Base-by-base conservation (phyloP, 2,113 vertebrate genomes). In the Penelope pileata region DNA sequence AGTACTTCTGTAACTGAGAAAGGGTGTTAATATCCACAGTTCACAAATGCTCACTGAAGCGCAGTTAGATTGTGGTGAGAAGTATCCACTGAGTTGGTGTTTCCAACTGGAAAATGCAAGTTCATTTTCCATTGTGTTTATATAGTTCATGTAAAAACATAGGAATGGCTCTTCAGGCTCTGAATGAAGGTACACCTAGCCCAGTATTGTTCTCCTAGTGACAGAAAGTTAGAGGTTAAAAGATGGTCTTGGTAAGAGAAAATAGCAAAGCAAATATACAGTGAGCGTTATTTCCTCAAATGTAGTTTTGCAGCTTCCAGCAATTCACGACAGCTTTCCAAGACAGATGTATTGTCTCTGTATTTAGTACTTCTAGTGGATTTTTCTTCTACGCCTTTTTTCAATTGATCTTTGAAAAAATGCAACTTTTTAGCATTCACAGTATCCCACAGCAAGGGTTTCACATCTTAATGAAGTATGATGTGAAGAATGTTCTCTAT, bases 401-500 rank as follows among this genome's bases (percentile, higher is more conserved):
- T 90, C 78, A 66, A 7, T 34, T 86, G n/a, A 30, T 76, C 67
- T 94, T 93, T 80, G 75, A 93, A 96, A 59, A 68, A 80, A 30
- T 70, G 83, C 45, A 67, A 50, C 77, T 80, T 90, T 94, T 91
- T 69, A 80, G 63, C 50, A 47, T 94, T 90, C 42, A 12, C 80
- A 67, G 50, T 59, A 58, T 95, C 40, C 93, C 72, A 58, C 70
- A 90, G 85, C 63, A 59, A 70, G 92, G 10, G 29, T 88, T 91
- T 86, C 83, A 74, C 72, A 59, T 95, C 83, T 67, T 93, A 93
- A 93, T 77, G 68, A 90, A 88, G 40, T 53, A 58, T 62, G 80
- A 53, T 74, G 27, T 88, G 45, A 66, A 77, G 38, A 90, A 74
- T 2, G 38, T 92, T 88, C 73, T 83, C 32, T 30, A 2, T 58